Base-by-base conservation (phyloP, 30 jellyfish, hydroid and myxozoan genomes). In the Aurelia sp. region DNA sequence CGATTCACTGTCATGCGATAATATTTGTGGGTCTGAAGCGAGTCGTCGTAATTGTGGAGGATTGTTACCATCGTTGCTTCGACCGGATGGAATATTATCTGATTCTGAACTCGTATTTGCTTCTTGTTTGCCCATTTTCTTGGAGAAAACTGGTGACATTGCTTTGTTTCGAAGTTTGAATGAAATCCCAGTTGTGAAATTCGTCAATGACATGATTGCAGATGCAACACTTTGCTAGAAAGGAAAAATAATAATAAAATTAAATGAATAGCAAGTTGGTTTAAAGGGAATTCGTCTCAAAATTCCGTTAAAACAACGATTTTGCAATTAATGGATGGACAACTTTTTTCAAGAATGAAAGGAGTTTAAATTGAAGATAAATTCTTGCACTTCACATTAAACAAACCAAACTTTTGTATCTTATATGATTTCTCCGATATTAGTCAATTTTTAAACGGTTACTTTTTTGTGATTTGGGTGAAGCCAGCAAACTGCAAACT, bases 141-240 rank as follows among this genome's bases (percentile, higher is more conserved):
- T 96, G 52, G 91, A 79, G 74, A 90, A 76, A 63, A 80, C 90
- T 13, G 99, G 99, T 44, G 99, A 96, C 85, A 83, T 89, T 47
- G 97, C 98, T 63, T 90, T 90, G 72, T 89, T 81, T 19, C 97
- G 91, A 21, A 96, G 41, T 66, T 96, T 96, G 66, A 85, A 72
- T 35, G 98, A 96, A 18, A 95, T 65, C 6, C 96, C 95, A 11
- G 94, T 50, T 60, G 97, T 90, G 91, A 90, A 90, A 61, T 82
- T 81, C 61, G 97, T 90, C 72, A 90, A 50, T 24, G 97, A 84
- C 96, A 85, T 90, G 53, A 95, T 77, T 19, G 99, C 93, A 21
- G 98, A 93, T 11, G 96, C 92, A 27, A 75, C 90, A n/a, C 88
- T 73, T 60, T 81, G 89, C 92, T 92, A 78, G 50, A 78, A 69